Evolutionary conservation across 92 coral and sea anemone species (phyloP).

Genomic region (Scolanthus callimorphus): DNA sequence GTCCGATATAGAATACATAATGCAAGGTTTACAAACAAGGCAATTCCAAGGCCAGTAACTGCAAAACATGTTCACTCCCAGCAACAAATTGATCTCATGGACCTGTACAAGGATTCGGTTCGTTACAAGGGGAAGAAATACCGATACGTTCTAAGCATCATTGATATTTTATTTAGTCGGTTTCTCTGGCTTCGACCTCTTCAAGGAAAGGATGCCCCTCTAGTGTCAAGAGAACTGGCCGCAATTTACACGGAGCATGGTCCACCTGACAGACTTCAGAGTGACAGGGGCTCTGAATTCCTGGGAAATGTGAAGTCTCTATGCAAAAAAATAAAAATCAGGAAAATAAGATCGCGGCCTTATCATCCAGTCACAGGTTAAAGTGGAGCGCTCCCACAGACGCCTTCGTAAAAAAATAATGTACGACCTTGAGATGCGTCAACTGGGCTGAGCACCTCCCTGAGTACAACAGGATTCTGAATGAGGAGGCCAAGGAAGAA

Average conservation of each 20-base stretch:
- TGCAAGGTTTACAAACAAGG: slow-evolving; percentile 28
- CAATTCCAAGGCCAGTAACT: slow-evolving; percentile 24
- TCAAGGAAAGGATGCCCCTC: slow-evolving; percentile 12
- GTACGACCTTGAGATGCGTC: slow-evolving; percentile 26
- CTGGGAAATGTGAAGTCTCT: slow-evolving; percentile 30
- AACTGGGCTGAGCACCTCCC: slow-evolving; percentile 32
- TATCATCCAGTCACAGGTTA: slow-evolving; percentile 63
- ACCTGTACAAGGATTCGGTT: slow-evolving; percentile 24
- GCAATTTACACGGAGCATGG: slow-evolving; percentile 31
- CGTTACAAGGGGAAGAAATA: slow-evolving; percentile 4
- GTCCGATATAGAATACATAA: slow-evolving; percentile 28
- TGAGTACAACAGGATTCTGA: slow-evolving; percentile 28
- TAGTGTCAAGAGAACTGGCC: slow-evolving; percentile 16
- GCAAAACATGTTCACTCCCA: slow-evolving; percentile 32
- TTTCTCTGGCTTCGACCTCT: slow-evolving; percentile 44
- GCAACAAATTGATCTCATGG: slow-evolving; percentile 48
- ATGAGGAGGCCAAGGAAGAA: slow-evolving; percentile 46
- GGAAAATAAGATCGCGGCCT: slow-evolving; percentile 25
- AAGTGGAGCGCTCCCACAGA: no score
- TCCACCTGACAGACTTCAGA: slow-evolving; percentile 32
- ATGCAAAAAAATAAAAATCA: slow-evolving; percentile 12
- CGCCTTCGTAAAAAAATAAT: slow-evolving; percentile 30
- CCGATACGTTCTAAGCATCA: slow-evolving; percentile 27
- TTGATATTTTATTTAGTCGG: slow-evolving; percentile 45
- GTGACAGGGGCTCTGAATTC: slow-evolving; percentile 45